These are phyloP conservation scores for Lamprotornis superbus DNA, from an alignment of 2,113 vertebrate genomes.

Conservation along the genomic window DNA sequence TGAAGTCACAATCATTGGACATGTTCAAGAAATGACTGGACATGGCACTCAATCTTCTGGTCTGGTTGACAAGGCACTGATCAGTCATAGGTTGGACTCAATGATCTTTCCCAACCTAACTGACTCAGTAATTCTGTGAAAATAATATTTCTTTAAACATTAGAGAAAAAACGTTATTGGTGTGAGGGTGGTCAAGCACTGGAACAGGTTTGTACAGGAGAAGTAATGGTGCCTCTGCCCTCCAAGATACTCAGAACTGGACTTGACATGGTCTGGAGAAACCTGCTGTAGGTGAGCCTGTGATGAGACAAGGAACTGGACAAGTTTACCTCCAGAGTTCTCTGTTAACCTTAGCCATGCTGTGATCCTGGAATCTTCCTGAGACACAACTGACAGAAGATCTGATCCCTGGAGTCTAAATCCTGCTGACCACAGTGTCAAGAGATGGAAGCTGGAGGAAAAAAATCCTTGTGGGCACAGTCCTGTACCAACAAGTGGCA, in stretches of 20 bases:
- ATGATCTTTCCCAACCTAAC: neutral
- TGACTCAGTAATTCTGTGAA: neutral
- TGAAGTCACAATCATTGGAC: neutral
- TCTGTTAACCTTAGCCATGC: neutral
- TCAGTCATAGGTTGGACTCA: neutral
- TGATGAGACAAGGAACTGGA: neutral
- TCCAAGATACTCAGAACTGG: neutral
- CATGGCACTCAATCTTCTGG: neutral
- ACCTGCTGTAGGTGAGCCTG: neutral
- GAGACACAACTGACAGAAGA: neutral
- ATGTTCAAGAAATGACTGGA: neutral
- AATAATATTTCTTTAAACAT: neutral
- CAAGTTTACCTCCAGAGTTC: neutral
- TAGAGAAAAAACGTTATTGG: accelerated
- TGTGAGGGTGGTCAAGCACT: neutral
- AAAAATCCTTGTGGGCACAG: accelerated
- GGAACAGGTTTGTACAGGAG: neutral
- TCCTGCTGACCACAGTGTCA: neutral
- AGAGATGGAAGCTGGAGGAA: neutral
- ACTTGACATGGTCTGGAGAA: neutral
- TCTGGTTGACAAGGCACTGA: neutral
- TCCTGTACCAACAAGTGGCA: neutral
- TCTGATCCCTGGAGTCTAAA: neutral
- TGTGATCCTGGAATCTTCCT: neutral
- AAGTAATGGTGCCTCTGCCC: neutral